Conservation (phyloP, 2,888 invertebrate species). For the Phragmatobia fuliginosa region DNA sequence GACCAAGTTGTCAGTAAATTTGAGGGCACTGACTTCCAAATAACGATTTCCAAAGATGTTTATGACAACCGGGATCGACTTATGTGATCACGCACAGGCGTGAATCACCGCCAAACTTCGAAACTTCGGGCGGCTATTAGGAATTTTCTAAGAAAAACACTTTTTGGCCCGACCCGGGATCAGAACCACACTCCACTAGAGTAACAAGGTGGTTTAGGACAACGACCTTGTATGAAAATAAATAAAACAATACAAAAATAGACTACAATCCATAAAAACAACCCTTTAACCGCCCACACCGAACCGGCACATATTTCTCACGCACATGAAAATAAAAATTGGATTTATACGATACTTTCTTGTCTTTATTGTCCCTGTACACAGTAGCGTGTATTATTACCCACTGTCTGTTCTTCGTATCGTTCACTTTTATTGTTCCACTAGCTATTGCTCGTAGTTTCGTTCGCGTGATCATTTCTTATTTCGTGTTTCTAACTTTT, state of each 20-base stretch:
- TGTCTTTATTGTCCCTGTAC: constrained; percentile 42
- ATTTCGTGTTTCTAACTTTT: background rate
- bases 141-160: too few species aligned
- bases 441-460: background rate
- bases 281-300: constrained; percentile 25
- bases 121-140: too few species aligned
- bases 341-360: constrained; percentile 46
- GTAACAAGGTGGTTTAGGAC: too few species aligned
- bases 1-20: too few species aligned
- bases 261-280: constrained; percentile 12
- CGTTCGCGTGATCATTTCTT: background rate
- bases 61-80: too few species aligned
- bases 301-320: constrained; percentile 37
- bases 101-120: too few species aligned
- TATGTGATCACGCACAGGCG: too few species aligned
- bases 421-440: constrained; percentile 9
- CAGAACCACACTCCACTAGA: too few species aligned
- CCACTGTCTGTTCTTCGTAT: constrained; percentile 1
- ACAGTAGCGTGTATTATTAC: constrained; percentile 26
- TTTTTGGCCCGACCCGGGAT: too few species aligned
- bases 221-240: background rate
- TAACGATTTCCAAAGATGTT: too few species aligned
- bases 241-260: background rate
- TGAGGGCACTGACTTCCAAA: too few species aligned
- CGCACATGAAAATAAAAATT: constrained; percentile 44